Percentiles rank a stretch among this genome's conserved stretches.
phyloP scores from a whole-genome alignment of 1,140 invertebrate genomes.

The Condylostylus longicornis region DNA sequence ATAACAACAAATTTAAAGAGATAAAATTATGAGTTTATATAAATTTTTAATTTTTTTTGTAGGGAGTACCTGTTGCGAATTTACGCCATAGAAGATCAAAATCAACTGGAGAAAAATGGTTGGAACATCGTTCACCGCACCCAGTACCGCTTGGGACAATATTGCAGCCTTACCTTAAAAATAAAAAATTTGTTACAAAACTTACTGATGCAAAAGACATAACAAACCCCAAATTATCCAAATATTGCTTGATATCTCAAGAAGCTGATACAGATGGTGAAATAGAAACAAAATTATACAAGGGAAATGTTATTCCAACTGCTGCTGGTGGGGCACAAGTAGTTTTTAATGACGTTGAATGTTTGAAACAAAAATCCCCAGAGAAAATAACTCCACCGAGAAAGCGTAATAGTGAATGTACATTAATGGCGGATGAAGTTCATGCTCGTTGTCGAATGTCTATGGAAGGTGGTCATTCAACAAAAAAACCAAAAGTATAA shows the following conservation, averaged over 20 bases:
- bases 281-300: constrained; percentile 82
- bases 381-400: constrained; percentile 16
- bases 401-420: constrained; percentile 1
- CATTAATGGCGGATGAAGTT: not conserved
- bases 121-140: constrained; percentile 73
- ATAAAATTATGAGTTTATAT: no score
- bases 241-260: constrained; percentile 85
- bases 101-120: constrained; percentile 67
- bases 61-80: constrained; percentile 49
- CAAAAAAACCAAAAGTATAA: constrained; percentile 1
- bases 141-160: constrained; percentile 66
- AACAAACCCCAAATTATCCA: constrained; percentile 54
- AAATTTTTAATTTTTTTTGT: constrained; percentile 5
- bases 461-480: constrained; percentile 2
- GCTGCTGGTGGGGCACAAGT: constrained; percentile 87
- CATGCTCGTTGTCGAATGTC: not conserved
- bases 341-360: constrained; percentile 89
- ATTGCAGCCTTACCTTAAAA: constrained; percentile 68
- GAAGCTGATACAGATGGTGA: constrained; percentile 81
- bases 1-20: constrained; percentile 15
- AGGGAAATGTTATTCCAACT: constrained; percentile 86
- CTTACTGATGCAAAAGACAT: constrained; percentile 56
- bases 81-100: constrained; percentile 59
- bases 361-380: constrained; percentile 71
- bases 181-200: constrained; percentile 70